Conservation (phyloP, 2,888 invertebrate species). For the Euzophera pinguis region DNA sequence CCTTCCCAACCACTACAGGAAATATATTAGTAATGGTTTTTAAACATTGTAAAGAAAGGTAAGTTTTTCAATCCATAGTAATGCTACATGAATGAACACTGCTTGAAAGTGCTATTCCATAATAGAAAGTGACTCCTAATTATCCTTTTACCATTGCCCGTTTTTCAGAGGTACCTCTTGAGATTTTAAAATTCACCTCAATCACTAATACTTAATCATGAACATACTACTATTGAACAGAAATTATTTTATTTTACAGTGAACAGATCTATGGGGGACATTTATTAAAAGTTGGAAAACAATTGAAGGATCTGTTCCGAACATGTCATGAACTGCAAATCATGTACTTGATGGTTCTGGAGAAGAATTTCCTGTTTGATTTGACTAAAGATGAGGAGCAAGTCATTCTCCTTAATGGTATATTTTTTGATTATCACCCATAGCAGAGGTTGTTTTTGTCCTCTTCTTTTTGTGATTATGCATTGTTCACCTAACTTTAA, state of each 20-base stretch:
- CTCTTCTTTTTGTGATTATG: no score
- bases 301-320: slow-evolving; percentile 62
- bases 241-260: slow-evolving; percentile 39
- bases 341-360: slow-evolving; percentile 58
- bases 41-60: slow-evolving; percentile 75
- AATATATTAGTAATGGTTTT: slow-evolving; percentile 61
- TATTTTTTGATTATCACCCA: no score
- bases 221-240: neutral
- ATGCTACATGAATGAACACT: no score
- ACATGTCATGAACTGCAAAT: slow-evolving; percentile 65
- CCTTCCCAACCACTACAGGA: slow-evolving; percentile 49
- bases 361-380: slow-evolving; percentile 62
- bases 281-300: slow-evolving; percentile 46
- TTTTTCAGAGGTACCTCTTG: no score
- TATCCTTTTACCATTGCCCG: no score
- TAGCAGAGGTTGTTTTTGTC: no score
- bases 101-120: no score
- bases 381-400: slow-evolving; percentile 47
- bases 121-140: no score
- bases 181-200: no score
- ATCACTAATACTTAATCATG: no score
- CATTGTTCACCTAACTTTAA: no score
- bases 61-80: slow-evolving; percentile 13
- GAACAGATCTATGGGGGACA: slow-evolving; percentile 56
- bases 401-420: slow-evolving; percentile 57